Percentiles rank a stretch among this genome's conserved stretches.
Conservation (phyloP, 2,888 invertebrate species). For the Lochmaea capreae region DNA sequence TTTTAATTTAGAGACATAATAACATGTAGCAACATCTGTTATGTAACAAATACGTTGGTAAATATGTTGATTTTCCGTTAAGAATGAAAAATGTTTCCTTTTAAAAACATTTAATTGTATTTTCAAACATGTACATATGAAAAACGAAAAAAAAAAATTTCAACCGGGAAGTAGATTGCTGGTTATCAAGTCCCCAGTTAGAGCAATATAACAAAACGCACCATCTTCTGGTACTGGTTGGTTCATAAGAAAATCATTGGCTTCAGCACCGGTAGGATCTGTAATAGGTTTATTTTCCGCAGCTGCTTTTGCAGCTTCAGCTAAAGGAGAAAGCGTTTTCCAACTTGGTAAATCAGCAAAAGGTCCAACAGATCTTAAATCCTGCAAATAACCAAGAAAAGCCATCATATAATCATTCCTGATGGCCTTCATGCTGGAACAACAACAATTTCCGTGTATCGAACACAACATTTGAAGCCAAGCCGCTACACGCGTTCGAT, state of each 20-base stretch:
- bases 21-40: slow-evolving; percentile 6
- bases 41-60: not conserved
- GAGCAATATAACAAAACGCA: slow-evolving; percentile 69
- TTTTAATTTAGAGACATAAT: slow-evolving; percentile 2
- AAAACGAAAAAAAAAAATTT: not conserved
- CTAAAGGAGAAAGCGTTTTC: slow-evolving; percentile 62
- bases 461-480: slow-evolving; percentile 69
- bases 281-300: slow-evolving; percentile 64
- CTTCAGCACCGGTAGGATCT: slow-evolving; percentile 66
- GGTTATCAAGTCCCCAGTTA: slow-evolving; percentile 66
- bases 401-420: slow-evolving; percentile 70
- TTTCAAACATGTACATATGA: not conserved
- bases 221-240: slow-evolving; percentile 69
- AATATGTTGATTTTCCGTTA: not conserved
- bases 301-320: slow-evolving; percentile 62
- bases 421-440: slow-evolving; percentile 68
- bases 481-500: slow-evolving; percentile 64
- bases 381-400: slow-evolving; percentile 65
- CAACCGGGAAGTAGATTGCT: slow-evolving; percentile 43
- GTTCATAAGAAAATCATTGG: slow-evolving; percentile 65
- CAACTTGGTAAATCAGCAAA: slow-evolving; percentile 66
- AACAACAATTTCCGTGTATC: slow-evolving; percentile 64
- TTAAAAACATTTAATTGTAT: not conserved
- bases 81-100: not conserved
- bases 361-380: slow-evolving; percentile 66